These are phyloP conservation scores for Nothobranchius kuhntae DNA, from an alignment of 2,113 vertebrate genomes.

Conservation along the genomic window DNA sequence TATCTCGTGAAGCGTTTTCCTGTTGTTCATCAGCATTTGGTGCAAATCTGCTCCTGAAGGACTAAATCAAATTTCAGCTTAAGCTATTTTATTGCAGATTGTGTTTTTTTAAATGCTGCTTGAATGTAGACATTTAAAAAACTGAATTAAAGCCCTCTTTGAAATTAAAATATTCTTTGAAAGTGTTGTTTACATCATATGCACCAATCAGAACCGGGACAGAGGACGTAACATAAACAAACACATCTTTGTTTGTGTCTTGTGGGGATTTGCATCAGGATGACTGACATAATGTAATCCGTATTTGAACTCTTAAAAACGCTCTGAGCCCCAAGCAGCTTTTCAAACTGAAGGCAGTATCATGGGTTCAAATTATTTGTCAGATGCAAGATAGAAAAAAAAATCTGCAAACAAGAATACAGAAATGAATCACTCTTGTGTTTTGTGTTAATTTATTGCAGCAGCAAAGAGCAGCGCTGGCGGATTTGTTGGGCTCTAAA, in stretches of 20 bases:
- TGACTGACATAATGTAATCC: background rate
- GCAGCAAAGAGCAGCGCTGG: background rate
- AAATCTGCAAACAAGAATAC: background rate
- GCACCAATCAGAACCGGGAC: background rate
- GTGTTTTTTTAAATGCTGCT: background rate
- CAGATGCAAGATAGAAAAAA: background rate
- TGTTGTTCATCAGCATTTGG: background rate
- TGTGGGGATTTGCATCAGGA: background rate
- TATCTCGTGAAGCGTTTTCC: background rate
- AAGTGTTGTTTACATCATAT: background rate
- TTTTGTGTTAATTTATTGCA: background rate
- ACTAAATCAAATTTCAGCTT: background rate
- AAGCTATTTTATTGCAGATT: background rate
- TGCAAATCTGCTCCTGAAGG: background rate
- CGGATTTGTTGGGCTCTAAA: background rate
- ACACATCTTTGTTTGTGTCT: background rate
- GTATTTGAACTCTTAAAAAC: background rate
- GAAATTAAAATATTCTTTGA: background rate
- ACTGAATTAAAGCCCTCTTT: background rate
- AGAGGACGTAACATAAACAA: background rate
- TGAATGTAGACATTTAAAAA: conserved; percentile 4
- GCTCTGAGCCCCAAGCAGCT: background rate
- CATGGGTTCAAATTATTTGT: background rate
- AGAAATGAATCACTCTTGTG: background rate
- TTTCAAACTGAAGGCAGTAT: background rate